These are phyloP conservation scores for Heliconius eleuchia DNA, from an alignment of 1,140 invertebrate genomes.

Conservation along the genomic window DNA sequence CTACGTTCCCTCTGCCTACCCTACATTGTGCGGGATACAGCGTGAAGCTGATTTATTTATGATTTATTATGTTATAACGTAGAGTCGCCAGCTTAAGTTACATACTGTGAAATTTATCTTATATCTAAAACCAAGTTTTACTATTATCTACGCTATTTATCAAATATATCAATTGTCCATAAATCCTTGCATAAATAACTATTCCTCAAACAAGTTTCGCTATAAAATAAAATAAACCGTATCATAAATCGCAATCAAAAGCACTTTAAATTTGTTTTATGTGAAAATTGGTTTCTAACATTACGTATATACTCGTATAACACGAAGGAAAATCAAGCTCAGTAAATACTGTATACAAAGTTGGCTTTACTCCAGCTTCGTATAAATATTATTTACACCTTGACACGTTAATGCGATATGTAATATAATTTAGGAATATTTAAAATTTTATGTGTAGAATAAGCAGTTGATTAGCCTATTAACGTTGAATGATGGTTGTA, in stretches of 20 bases:
- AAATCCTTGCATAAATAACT: slow-evolving; percentile 1
- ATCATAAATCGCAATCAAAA: slow-evolving; percentile 18
- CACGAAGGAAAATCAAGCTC: slow-evolving; percentile 12
- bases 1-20: too few species aligned
- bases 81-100: too few species aligned
- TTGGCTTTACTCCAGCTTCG: slow-evolving; percentile 24
- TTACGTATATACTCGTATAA: slow-evolving; percentile 3
- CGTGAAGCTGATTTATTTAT: too few species aligned
- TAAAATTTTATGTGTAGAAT: background rate
- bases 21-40: too few species aligned
- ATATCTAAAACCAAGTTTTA: too few species aligned
- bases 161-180: background rate
- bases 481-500: too few species aligned
- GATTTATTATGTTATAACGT: too few species aligned
- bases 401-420: slow-evolving; percentile 28
- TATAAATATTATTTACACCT: slow-evolving; percentile 35
- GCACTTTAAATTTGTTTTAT: slow-evolving; percentile 18
- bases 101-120: too few species aligned
- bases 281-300: slow-evolving; percentile 23
- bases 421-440: slow-evolving; percentile 29
- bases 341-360: slow-evolving; percentile 26
- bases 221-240: slow-evolving; percentile 8
- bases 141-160: background rate
- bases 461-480: too few species aligned
- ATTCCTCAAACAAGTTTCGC: slow-evolving; percentile 3